phyloP scores from a whole-genome alignment of 2,113 vertebrate genomes.

The Sinocyclocheilus anshuiensis region DNA sequence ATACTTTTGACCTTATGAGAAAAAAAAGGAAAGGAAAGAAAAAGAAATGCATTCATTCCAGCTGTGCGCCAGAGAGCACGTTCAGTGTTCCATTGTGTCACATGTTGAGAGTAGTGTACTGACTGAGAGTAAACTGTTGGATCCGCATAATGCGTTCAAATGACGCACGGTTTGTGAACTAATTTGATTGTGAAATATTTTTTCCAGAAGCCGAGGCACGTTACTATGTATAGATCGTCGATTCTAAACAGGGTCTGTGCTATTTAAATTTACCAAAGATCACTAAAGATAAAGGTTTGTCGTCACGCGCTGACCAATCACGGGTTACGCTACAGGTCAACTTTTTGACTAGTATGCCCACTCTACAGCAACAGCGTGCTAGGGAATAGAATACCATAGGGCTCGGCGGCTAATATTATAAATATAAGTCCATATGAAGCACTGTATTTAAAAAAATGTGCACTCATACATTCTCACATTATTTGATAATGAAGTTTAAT shows the following conservation, averaged over 20 bases:
- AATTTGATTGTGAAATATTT: neutral
- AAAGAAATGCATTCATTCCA: neutral
- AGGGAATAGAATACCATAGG: neutral
- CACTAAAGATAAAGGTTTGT: constrained; percentile 47
- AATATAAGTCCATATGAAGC: too few relatives aligned
- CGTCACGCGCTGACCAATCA: constrained; percentile 65
- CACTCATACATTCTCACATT: neutral
- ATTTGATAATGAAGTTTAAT: neutral
- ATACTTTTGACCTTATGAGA: neutral
- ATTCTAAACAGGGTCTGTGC: too few relatives aligned
- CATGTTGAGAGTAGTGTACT: neutral
- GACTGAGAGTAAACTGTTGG: neutral
- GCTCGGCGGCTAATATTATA: neutral
- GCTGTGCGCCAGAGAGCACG: neutral
- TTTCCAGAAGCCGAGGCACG: neutral
- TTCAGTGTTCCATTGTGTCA: neutral
- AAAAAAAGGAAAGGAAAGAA: neutral
- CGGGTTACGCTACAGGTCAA: neutral
- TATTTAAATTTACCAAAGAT: neutral
- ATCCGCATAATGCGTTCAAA: neutral
- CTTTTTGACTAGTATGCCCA: constrained; percentile 1
- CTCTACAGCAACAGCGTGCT: neutral
- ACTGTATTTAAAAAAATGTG: neutral
- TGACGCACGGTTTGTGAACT: neutral
- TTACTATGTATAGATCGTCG: neutral